A percentile compares a stretch with the other conserved stretches of the same genome.
These are phyloP conservation scores for Masticophis lateralis DNA, from an alignment of 2,797 vertebrate species.

Conservation along the genomic window DNA sequence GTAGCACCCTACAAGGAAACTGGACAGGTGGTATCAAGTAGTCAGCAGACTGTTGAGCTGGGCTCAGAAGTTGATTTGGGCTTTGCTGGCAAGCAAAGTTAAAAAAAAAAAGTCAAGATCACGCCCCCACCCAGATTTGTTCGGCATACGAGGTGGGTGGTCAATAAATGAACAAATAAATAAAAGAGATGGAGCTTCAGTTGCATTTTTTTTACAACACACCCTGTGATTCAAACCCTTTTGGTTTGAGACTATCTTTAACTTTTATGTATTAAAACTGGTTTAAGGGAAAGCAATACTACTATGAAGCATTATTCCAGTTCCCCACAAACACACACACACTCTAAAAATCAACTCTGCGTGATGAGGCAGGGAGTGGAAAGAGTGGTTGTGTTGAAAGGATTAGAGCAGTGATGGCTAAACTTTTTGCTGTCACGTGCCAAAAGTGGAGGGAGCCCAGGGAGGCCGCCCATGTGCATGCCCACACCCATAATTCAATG, in stretches of 20 bases:
- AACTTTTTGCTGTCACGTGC: no score
- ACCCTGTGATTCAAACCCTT: neutral
- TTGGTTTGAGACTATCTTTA: neutral
- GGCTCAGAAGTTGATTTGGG: neutral
- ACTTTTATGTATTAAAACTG: neutral
- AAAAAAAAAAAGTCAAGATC: neutral
- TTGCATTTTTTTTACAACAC: neutral
- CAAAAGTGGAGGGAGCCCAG: no score
- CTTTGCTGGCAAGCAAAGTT: neutral
- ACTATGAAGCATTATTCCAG: neutral
- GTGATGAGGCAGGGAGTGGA: no score
- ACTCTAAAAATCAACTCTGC: no score
- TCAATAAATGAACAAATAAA: no score
- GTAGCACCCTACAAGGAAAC: neutral
- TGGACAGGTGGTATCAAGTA: neutral
- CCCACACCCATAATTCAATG: no score
- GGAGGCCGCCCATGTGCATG: no score
- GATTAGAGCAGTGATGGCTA: no score
- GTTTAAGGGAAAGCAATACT: neutral
- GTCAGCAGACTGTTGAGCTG: neutral
- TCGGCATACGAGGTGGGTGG: no score
- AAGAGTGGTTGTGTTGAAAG: neutral
- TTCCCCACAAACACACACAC: no score
- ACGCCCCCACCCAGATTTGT: no score
- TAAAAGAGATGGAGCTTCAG: neutral